Conservation (phyloP, 2,797 vertebrate species). For the Podarcis siculus region DNA sequence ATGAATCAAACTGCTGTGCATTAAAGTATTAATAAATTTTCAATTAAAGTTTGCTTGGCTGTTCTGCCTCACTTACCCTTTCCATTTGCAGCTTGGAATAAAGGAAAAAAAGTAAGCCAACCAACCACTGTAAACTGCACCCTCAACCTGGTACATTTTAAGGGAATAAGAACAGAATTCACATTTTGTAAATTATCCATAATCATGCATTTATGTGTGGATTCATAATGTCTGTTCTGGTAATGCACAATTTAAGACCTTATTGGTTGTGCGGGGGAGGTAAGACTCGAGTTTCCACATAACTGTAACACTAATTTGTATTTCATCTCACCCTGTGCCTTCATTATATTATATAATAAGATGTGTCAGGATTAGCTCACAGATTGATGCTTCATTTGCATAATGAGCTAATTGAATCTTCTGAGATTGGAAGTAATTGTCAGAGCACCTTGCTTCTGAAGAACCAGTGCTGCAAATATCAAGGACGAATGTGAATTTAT, state of each 20-base stretch:
- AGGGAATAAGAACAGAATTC: constrained; percentile 44
- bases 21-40: constrained; percentile 64
- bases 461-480: background rate
- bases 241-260: constrained; percentile 25
- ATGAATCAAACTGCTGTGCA: constrained; percentile 42
- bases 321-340: constrained; percentile 49
- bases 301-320: constrained; percentile 46
- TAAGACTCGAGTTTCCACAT: constrained; percentile 51
- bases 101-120: background rate
- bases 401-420: constrained; percentile 61
- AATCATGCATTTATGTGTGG: constrained; percentile 35
- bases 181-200: constrained; percentile 48
- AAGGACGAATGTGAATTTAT: background rate
- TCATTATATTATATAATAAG: constrained; percentile 57
- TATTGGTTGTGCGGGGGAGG: constrained; percentile 23
- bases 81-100: background rate
- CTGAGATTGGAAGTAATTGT: constrained; percentile 51
- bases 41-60: constrained; percentile 50
- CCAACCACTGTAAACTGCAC: constrained; percentile 19
- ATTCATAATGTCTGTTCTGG: constrained; percentile 27
- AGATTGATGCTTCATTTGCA: constrained; percentile 54
- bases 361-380: constrained; percentile 47
- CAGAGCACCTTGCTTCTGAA: constrained; percentile 39
- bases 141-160: background rate
- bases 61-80: constrained; percentile 38